A percentile compares a stretch with the other conserved stretches of the same genome.
Conservation (phyloP, 2,888 invertebrate species). For the Drosophila conformis region DNA sequence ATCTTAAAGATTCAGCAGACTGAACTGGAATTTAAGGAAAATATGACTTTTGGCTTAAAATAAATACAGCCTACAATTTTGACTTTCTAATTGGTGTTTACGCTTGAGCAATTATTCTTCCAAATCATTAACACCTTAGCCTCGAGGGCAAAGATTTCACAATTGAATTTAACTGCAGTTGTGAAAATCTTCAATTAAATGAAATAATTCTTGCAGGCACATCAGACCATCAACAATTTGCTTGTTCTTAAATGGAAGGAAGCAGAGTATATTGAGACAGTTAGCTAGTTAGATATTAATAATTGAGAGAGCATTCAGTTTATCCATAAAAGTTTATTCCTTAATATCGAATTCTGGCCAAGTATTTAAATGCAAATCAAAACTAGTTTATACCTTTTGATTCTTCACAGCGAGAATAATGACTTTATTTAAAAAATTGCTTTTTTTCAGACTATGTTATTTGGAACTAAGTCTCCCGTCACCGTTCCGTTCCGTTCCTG, state of each 20-base stretch:
- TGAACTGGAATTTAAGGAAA: constrained; percentile 18
- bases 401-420: not conserved
- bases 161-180: constrained; percentile 5
- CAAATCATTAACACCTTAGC: constrained; percentile 46
- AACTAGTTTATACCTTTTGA: not conserved
- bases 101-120: constrained; percentile 29
- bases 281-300: not conserved
- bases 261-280: not conserved
- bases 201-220: not conserved
- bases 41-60: not conserved
- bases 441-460: not conserved
- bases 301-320: not conserved
- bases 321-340: not conserved
- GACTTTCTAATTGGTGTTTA: constrained; percentile 27
- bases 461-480: not conserved
- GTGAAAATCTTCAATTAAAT: not conserved
- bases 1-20: constrained; percentile 22
- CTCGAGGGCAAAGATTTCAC: not conserved
- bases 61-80: constrained; percentile 11
- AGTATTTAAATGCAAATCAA: not conserved
- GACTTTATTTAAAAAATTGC: not conserved
- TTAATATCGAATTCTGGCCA: not conserved
- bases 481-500: constrained; percentile 1
- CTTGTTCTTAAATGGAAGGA: not conserved
- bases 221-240: not conserved